Conservation (phyloP, 2,888 invertebrate species). For the Agriopis marginaria region DNA sequence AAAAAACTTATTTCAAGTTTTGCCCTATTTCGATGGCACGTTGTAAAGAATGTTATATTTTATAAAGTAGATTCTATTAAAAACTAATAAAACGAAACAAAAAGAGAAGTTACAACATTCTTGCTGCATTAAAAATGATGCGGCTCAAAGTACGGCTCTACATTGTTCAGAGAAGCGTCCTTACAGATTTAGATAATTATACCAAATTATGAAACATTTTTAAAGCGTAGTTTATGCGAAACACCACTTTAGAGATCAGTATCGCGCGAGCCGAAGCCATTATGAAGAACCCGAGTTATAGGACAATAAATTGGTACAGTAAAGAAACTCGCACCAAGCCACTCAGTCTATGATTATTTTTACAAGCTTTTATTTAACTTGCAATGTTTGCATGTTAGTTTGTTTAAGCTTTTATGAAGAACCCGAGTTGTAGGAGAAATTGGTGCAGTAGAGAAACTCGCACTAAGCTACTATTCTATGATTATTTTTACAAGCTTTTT, state of each 20-base stretch:
- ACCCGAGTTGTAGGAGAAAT: conserved; percentile 21
- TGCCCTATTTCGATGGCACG: too few species aligned
- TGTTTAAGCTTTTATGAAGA: conserved; percentile 43
- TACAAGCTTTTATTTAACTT: too few species aligned
- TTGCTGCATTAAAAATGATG: background rate
- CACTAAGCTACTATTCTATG: too few species aligned
- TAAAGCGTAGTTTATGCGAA: conserved; percentile 38
- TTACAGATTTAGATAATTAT: conserved; percentile 40
- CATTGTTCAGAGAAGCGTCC: conserved; percentile 53
- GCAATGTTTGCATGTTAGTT: too few species aligned
- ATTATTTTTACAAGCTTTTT: too few species aligned
- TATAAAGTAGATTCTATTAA: background rate
- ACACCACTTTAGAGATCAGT: conserved; percentile 37
- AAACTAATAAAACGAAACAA: too few species aligned
- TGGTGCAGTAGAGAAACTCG: background rate
- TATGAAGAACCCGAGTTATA: conserved; percentile 41
- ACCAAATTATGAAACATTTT: conserved; percentile 36
- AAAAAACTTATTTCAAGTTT: too few species aligned
- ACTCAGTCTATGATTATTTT: too few species aligned
- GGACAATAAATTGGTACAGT: conserved; percentile 1
- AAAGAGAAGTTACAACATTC: background rate
- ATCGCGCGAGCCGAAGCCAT: conserved; percentile 38
- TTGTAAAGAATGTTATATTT: too few species aligned
- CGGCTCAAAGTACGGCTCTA: background rate
- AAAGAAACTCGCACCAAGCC: background rate